phyloP scores from a whole-genome alignment of 2,888 invertebrate species.

The Druceiella hillmani region DNA sequence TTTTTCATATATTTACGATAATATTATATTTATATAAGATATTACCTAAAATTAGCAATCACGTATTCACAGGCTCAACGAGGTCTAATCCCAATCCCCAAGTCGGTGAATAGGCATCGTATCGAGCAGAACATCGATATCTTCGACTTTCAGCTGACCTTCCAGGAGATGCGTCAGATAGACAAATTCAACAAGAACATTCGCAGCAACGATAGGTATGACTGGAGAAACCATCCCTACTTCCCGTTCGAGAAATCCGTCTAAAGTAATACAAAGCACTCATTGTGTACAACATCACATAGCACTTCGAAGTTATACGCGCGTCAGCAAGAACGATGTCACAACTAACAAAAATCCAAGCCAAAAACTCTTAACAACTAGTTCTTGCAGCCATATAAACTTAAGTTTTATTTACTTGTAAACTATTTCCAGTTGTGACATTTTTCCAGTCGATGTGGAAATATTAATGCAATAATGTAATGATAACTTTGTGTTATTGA shows the following conservation, averaged over 20 bases:
- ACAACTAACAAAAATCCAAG: too few relatives aligned
- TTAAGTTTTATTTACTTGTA: too few relatives aligned
- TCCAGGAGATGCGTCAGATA: constrained; percentile 45
- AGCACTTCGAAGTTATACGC: too few relatives aligned
- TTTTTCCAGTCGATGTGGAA: too few relatives aligned
- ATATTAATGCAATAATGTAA: too few relatives aligned
- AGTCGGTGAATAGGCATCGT: constrained; percentile 48
- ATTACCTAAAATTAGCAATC: background rate
- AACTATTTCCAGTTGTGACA: too few relatives aligned
- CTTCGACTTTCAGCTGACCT: constrained; percentile 51
- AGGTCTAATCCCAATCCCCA: constrained; percentile 52
- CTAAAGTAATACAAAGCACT: too few relatives aligned
- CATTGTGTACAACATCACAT: too few relatives aligned
- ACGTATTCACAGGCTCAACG: constrained; percentile 40
- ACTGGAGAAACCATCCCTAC: constrained; percentile 31
- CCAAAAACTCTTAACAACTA: too few relatives aligned
- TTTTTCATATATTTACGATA: background rate
- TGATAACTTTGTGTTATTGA: too few relatives aligned
- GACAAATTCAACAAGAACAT: constrained; percentile 44
- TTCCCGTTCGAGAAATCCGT: constrained; percentile 29
- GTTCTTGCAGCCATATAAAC: too few relatives aligned
- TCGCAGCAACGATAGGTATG: constrained; percentile 31
- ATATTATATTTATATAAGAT: background rate
- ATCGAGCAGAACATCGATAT: constrained; percentile 51
- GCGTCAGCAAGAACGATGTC: too few relatives aligned